These are phyloP conservation scores for Sycobia sp. DNA, from an alignment of 1,140 invertebrate genomes.

Conservation along the genomic window DNA sequence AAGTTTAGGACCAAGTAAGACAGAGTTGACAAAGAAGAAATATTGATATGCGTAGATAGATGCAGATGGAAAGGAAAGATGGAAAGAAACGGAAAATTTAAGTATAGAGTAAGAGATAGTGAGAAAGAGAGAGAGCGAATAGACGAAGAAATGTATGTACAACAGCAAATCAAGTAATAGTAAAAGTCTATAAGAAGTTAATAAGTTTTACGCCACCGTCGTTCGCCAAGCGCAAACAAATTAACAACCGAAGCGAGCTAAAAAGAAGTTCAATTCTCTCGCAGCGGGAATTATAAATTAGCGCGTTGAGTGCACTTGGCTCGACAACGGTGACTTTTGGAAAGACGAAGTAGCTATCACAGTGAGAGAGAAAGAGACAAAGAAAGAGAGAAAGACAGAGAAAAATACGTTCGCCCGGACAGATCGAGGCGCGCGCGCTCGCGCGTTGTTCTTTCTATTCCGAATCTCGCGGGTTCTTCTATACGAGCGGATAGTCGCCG, in stretches of 20 bases:
- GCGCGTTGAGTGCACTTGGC: neutral
- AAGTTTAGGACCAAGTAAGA: neutral
- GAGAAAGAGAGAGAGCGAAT: slow-evolving; percentile 9
- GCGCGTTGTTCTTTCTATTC: no score
- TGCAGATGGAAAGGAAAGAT: neutral
- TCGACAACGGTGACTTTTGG: neutral
- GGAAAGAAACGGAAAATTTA: neutral
- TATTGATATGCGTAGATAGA: neutral
- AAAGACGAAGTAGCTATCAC: slow-evolving; percentile 30
- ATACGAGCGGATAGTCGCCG: no score
- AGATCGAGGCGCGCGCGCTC: no score
- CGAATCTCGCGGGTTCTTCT: no score
- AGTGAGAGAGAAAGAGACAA: slow-evolving; percentile 23
- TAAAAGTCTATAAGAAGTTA: slow-evolving; percentile 1
- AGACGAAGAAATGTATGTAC: slow-evolving; percentile 6
- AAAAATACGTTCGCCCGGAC: no score
- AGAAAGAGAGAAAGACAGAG: slow-evolving; percentile 3
- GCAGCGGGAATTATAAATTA: neutral
- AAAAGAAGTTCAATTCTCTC: slow-evolving; percentile 1
- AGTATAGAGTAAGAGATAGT: slow-evolving; percentile 6
- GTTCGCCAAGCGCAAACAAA: neutral
- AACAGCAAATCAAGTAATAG: slow-evolving; percentile 1
- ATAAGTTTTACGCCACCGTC: slow-evolving; percentile 1
- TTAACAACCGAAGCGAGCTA: no score
- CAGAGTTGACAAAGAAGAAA: neutral